Evolutionary conservation across 2,797 vertebrate genomes (phyloP).

Genomic region (Coreius guichenoti): DNA sequence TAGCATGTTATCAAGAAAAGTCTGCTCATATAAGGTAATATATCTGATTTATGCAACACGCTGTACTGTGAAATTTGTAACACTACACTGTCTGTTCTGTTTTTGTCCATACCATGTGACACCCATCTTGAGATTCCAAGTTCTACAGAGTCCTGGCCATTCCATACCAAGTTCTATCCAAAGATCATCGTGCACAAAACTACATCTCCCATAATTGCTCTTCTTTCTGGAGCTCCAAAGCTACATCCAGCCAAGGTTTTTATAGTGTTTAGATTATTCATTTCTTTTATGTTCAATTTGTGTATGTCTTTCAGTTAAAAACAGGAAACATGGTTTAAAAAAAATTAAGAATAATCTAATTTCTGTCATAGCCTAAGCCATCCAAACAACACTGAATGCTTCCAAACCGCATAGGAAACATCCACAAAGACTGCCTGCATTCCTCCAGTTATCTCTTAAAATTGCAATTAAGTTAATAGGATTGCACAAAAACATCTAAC

Average conservation of each 20-base stretch:
- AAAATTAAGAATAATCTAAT: not conserved
- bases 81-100: not conserved
- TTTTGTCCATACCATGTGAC: not conserved
- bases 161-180: not conserved
- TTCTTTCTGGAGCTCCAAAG: not conserved
- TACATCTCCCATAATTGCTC: not conserved
- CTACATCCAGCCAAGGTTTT: not conserved
- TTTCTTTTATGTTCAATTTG: no score
- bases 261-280: not conserved
- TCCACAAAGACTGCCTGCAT: not conserved
- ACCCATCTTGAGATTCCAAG: not conserved
- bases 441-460: not conserved
- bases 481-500: not conserved
- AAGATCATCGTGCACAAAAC: not conserved
- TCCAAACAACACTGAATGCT: not conserved
- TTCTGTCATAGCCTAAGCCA: not conserved
- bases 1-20: not conserved
- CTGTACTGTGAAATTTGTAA: not conserved
- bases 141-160: not conserved
- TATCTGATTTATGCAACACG: not conserved
- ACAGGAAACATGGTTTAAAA: no score
- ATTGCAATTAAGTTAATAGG: not conserved
- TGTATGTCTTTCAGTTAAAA: no score
- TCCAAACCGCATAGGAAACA: not conserved
- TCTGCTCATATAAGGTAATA: not conserved